phyloP scores from a whole-genome alignment of 2,113 vertebrate species.

The Syngnathus typhle region DNA sequence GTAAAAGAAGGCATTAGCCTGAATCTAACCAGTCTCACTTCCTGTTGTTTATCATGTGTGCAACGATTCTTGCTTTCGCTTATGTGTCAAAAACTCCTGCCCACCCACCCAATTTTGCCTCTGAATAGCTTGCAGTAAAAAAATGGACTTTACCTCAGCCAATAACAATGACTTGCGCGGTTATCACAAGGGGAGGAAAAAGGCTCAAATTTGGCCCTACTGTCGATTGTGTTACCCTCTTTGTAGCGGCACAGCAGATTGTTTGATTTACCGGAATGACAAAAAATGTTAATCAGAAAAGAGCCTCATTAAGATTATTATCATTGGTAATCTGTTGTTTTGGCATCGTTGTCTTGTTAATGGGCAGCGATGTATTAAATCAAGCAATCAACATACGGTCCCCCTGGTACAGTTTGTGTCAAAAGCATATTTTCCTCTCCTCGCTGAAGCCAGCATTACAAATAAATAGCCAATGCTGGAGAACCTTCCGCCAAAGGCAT shows the following conservation, averaged over 20 bases:
- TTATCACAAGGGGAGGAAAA: neutral
- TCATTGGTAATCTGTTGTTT: neutral
- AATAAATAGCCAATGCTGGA: conserved; percentile 31
- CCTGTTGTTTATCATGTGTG: too few species aligned
- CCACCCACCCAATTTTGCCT: too few species aligned
- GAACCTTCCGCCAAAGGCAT: conserved; percentile 35
- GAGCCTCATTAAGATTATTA: neutral
- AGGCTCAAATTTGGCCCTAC: neutral
- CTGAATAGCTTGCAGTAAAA: too few species aligned
- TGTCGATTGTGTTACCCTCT: neutral
- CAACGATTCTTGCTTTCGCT: too few species aligned
- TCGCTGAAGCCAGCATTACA: neutral
- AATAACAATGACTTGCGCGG: too few species aligned
- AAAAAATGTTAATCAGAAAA: neutral
- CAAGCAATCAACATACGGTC: neutral
- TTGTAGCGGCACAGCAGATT: neutral
- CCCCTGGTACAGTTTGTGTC: neutral
- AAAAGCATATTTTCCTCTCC: neutral
- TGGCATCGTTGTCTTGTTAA: neutral
- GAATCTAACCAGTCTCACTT: too few species aligned
- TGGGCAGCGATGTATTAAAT: neutral
- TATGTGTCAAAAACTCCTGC: too few species aligned
- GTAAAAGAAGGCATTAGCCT: too few species aligned
- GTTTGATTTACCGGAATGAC: too few species aligned
- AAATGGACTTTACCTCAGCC: too few species aligned